Conservation (phyloP, 1,140 invertebrate genomes). For the Acromyrmex charruanus region DNA sequence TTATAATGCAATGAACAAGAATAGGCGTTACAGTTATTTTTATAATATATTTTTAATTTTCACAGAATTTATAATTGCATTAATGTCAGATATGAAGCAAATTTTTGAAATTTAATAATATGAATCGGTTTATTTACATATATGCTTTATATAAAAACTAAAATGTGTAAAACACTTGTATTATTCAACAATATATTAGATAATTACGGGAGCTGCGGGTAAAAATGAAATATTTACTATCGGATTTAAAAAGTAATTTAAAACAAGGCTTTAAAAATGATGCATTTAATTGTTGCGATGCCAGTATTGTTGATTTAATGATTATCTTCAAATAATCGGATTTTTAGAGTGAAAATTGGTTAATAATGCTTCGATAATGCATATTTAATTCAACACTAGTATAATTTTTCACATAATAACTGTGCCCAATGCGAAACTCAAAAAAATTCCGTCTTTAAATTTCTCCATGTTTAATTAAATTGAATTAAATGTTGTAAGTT, state of each 20-base stretch:
- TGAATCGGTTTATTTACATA: slow-evolving; percentile 18
- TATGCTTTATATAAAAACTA: not conserved
- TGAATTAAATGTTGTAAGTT: slow-evolving; percentile 34
- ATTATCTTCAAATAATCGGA: slow-evolving; percentile 28
- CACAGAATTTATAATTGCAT: not conserved
- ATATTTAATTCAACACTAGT: not conserved
- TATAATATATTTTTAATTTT: not conserved
- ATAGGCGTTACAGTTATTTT: not conserved
- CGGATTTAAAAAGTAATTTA: slow-evolving; percentile 44
- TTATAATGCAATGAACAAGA: not conserved
- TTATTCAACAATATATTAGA: slow-evolving; percentile 49
- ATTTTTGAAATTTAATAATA: slow-evolving; percentile 14
- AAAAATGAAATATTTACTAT: slow-evolving; percentile 48
- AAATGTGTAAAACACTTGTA: slow-evolving; percentile 12
- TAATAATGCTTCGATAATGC: slow-evolving; percentile 20
- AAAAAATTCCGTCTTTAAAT: not conserved
- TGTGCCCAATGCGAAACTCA: not conserved
- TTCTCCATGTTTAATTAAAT: slow-evolving; percentile 12
- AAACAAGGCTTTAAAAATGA: slow-evolving; percentile 39
- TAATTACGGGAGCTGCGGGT: not conserved
- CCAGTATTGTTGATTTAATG: slow-evolving; percentile 25
- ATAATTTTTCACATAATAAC: slow-evolving; percentile 38
- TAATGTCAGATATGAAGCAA: not conserved
- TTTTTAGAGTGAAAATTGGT: slow-evolving; percentile 30
- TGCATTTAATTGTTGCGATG: not conserved